These are phyloP conservation scores for Pterocles burchelli DNA, from an alignment of 2,113 vertebrate genomes.

Conservation along the genomic window DNA sequence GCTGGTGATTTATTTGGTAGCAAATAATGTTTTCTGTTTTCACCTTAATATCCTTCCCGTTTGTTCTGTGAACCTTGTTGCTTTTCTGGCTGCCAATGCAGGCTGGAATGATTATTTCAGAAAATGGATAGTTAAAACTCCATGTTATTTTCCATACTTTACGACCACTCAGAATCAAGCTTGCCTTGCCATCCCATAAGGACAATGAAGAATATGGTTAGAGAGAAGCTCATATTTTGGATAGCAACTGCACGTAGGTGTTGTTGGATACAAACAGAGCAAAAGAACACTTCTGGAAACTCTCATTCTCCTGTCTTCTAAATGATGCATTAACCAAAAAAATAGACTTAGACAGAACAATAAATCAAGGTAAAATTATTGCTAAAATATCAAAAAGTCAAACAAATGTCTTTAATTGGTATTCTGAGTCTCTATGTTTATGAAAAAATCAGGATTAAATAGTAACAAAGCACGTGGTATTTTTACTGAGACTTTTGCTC, in stretches of 20 bases:
- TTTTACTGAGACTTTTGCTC: background rate
- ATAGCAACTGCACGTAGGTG: background rate
- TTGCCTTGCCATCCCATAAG: background rate
- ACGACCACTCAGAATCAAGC: background rate
- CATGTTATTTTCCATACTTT: background rate
- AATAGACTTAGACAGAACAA: background rate
- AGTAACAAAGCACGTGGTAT: background rate
- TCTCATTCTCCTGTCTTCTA: background rate
- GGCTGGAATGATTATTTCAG: background rate
- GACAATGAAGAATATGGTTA: background rate
- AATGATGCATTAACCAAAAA: background rate
- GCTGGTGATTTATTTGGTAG: background rate
- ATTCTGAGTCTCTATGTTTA: background rate
- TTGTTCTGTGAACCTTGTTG: background rate
- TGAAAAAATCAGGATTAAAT: background rate
- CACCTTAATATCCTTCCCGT: background rate
- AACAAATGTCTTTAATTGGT: slow-evolving; percentile 17
- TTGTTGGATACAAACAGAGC: background rate
- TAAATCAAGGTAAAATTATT: slow-evolving; percentile 5
- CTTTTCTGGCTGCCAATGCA: background rate
- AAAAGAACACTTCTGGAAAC: background rate
- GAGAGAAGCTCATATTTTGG: background rate
- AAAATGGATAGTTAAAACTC: background rate
- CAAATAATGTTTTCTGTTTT: background rate
- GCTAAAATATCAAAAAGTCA: background rate